Evolutionary conservation across 1,140 invertebrate species (phyloP).

Genomic region (Globodera ellingtonae): DNA sequence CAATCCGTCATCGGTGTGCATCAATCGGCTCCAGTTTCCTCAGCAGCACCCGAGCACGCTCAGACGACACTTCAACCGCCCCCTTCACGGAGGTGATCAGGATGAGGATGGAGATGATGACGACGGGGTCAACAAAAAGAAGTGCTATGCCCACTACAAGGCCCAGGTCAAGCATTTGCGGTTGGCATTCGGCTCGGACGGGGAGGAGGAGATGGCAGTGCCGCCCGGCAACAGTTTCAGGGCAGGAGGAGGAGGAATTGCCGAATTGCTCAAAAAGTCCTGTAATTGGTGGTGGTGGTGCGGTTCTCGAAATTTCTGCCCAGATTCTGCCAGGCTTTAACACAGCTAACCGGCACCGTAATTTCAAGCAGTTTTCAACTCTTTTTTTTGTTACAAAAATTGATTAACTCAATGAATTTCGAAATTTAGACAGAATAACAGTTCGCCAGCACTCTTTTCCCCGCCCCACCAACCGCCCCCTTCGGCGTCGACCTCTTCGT

Average conservation of each 20-base stretch:
- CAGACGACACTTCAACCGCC: constrained; percentile 3
- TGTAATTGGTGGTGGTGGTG: neutral
- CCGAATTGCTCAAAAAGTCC: constrained; percentile 7
- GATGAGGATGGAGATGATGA: neutral
- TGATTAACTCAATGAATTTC: too few species aligned
- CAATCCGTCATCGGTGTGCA: neutral
- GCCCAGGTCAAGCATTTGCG: constrained; percentile 25
- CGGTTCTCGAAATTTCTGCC: too few species aligned
- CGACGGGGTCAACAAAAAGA: neutral
- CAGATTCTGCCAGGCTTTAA: too few species aligned
- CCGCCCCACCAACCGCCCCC: neutral
- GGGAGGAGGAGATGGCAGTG: neutral
- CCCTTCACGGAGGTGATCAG: neutral
- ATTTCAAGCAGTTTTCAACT: too few species aligned
- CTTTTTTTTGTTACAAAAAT: too few species aligned
- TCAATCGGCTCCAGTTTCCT: constrained; percentile 24
- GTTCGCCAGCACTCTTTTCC: too few species aligned
- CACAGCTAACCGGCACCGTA: too few species aligned
- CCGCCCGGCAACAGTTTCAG: neutral
- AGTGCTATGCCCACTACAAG: constrained; percentile 20
- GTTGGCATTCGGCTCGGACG: constrained; percentile 10
- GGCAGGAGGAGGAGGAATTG: constrained; percentile 15
- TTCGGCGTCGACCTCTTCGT: constrained; percentile 8
- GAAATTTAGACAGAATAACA: neutral
- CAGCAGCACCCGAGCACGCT: constrained; percentile 19